These are phyloP conservation scores for Drosophila hamatofila DNA, from an alignment of 2,888 invertebrate species.

Conservation along the genomic window DNA sequence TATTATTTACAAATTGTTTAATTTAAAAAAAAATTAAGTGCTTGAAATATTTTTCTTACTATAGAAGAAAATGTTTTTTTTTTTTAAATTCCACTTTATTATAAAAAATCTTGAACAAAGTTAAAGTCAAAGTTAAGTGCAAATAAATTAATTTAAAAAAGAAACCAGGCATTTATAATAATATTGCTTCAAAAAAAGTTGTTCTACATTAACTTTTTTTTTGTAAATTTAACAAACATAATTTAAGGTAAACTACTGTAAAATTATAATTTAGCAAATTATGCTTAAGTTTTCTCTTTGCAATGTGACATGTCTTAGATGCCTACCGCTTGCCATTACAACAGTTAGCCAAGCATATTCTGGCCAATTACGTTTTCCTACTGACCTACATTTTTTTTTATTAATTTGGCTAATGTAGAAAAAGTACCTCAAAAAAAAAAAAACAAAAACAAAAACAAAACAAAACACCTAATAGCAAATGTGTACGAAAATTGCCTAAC, in stretches of 20 bases:
- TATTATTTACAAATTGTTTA: too few relatives aligned
- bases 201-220: too few relatives aligned
- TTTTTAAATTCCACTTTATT: too few relatives aligned
- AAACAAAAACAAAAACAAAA: conserved; percentile 38
- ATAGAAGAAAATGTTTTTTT: too few relatives aligned
- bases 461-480: conserved; percentile 41
- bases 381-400: conserved; percentile 59
- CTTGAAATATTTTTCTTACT: too few relatives aligned
- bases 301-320: conserved; percentile 6
- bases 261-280: not conserved
- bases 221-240: not conserved
- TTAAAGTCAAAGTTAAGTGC: too few relatives aligned
- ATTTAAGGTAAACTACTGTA: not conserved
- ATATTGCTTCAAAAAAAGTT: too few relatives aligned
- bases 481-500: conserved; percentile 61
- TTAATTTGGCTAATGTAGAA: conserved; percentile 71
- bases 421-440: conserved; percentile 34
- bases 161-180: too few relatives aligned
- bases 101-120: too few relatives aligned
- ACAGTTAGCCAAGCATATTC: conserved; percentile 51
- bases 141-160: too few relatives aligned
- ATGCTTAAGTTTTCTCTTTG: not conserved
- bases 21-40: too few relatives aligned
- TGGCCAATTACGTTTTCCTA: conserved; percentile 56
- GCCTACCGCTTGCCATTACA: conserved; percentile 33